phyloP scores from a whole-genome alignment of 1,140 invertebrate species.

The Plutomurus gul region DNA sequence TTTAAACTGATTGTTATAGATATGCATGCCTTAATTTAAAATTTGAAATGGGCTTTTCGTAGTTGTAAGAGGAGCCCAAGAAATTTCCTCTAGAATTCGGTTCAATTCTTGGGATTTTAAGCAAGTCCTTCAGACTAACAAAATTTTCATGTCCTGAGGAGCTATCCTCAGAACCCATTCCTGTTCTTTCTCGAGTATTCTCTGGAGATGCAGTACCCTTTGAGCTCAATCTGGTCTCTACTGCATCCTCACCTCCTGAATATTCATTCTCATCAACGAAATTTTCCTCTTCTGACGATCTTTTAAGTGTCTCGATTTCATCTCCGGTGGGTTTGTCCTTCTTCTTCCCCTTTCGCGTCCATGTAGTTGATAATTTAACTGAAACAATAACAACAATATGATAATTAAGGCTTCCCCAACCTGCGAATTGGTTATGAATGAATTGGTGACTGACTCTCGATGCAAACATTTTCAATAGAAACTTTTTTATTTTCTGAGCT shows the following conservation, averaged over 20 bases:
- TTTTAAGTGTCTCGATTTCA: neutral
- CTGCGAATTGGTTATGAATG: no score
- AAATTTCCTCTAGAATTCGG: slow-evolving; percentile 5
- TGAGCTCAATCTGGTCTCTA: neutral
- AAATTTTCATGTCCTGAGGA: neutral
- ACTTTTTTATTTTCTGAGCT: no score
- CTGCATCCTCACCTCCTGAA: neutral
- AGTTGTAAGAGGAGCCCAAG: neutral
- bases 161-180: neutral
- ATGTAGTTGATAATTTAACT: neutral
- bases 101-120: slow-evolving; percentile 10
- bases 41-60: neutral
- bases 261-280: neutral
- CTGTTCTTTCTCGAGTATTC: neutral
- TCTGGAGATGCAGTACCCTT: neutral
- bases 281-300: neutral
- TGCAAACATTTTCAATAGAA: no score
- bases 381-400: neutral
- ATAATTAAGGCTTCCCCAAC: no score
- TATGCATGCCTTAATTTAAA: slow-evolving; percentile 13
- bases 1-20: no score
- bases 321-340: neutral
- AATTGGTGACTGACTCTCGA: no score
- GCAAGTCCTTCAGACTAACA: neutral
- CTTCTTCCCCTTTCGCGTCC: neutral